Evolutionary conservation across 2,888 invertebrate species (phyloP).

Genomic region (Drosophila falleni): DNA sequence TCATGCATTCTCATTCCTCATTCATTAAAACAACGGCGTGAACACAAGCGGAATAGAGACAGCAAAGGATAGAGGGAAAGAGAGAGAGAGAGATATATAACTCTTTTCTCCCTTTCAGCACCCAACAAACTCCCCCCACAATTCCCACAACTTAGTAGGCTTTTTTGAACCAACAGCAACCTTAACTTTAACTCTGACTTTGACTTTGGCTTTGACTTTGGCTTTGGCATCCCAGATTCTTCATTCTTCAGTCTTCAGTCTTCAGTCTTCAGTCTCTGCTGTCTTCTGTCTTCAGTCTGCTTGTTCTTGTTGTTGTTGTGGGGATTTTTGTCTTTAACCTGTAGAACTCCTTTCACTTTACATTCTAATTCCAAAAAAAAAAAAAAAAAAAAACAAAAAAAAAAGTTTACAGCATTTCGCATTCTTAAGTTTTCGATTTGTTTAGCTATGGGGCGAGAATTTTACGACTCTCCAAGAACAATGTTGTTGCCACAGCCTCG

Average conservation of each 20-base stretch:
- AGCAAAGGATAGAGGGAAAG: not conserved
- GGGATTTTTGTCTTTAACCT: conserved; percentile 65
- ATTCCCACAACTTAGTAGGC: not conserved
- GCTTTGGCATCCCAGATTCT: not conserved
- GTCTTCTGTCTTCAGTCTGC: not conserved
- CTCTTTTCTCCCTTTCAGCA: not conserved
- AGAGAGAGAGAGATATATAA: not conserved
- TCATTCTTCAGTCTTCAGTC: not conserved
- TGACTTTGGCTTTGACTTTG: not conserved
- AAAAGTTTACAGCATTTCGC: conserved; percentile 69
- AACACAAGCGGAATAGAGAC: not conserved
- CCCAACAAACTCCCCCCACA: not conserved
- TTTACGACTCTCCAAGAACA: conserved; percentile 43
- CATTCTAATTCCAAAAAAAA: conserved; percentile 74
- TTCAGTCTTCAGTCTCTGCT: not conserved
- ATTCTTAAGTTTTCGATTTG: conserved; percentile 60
- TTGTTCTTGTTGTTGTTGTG: not conserved
- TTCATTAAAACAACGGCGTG: conserved; percentile 57
- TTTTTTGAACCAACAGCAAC: not conserved
- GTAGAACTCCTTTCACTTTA: conserved; percentile 80
- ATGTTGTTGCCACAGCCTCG: conserved; percentile 41
- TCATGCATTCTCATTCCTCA: conserved; percentile 63
- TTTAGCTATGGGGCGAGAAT: conserved; percentile 47
- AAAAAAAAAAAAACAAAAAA: conserved; percentile 6
- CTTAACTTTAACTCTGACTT: not conserved